phyloP scores from a whole-genome alignment of 1,140 invertebrate genomes.

The Aradophagus sp. region DNA sequence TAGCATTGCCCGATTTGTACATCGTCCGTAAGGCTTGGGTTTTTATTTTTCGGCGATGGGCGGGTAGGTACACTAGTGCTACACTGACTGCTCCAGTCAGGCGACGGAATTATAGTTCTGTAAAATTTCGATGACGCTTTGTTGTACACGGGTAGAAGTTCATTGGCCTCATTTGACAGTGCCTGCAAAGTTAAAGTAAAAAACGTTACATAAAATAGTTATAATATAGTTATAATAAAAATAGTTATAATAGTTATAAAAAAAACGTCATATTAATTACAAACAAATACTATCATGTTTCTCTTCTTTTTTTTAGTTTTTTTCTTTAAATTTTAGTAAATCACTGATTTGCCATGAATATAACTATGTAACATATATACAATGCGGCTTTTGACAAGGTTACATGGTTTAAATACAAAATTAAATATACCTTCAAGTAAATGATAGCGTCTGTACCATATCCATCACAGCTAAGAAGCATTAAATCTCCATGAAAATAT shows the following conservation, averaged over 20 bases:
- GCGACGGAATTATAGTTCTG: constrained; percentile 83
- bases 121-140: constrained; percentile 95
- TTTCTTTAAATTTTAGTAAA: no score
- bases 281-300: no score
- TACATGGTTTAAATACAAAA: no score
- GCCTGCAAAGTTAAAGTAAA: constrained; percentile 78
- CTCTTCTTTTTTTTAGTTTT: no score
- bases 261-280: no score
- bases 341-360: no score
- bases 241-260: no score
- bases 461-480: constrained; percentile 94
- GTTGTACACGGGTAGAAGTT: constrained; percentile 96
- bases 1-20: constrained; percentile 65
- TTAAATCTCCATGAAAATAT: constrained; percentile 98
- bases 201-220: no score
- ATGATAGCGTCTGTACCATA: constrained; percentile 97
- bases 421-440: constrained; percentile 89
- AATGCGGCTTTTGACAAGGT: no score
- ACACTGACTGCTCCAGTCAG: constrained; percentile 87
- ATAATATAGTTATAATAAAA: no score
- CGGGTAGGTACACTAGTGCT: constrained; percentile 69
- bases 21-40: constrained; percentile 65
- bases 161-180: constrained; percentile 95
- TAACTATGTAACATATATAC: no score
- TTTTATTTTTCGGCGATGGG: constrained; percentile 67